Conservation (phyloP, 1,140 invertebrate species). For the Macrocentrus cingulum region DNA sequence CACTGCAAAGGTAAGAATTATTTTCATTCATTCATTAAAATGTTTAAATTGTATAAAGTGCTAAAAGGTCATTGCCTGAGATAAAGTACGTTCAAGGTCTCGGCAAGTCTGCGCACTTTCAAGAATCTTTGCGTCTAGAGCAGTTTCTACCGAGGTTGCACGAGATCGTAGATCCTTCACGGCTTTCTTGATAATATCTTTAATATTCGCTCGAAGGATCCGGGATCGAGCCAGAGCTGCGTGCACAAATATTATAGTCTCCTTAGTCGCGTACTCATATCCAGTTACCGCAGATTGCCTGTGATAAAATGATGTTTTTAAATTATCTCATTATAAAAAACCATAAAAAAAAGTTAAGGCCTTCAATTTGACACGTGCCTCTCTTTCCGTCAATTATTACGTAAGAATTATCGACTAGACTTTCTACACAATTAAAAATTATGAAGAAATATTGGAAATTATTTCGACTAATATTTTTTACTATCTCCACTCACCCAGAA, state of each 20-base stretch:
- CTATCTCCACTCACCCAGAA: too few species aligned
- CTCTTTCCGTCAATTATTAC: too few species aligned
- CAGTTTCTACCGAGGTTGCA: conserved; percentile 69
- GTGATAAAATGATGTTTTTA: conserved; percentile 18
- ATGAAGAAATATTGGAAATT: too few species aligned
- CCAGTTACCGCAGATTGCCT: conserved; percentile 67
- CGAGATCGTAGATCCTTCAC: conserved; percentile 71
- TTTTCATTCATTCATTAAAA: not conserved
- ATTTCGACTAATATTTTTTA: too few species aligned
- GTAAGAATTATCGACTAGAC: too few species aligned
- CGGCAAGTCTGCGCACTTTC: conserved; percentile 66
- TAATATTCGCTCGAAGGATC: conserved; percentile 63
- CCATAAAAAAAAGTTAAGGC: conserved; percentile 7
- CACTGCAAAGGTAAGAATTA: conserved; percentile 49
- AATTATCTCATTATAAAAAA: too few species aligned
- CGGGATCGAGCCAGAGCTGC: conserved; percentile 64
- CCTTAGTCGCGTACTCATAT: conserved; percentile 70
- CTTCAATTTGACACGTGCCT: too few species aligned
- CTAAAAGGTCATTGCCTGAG: conserved; percentile 47
- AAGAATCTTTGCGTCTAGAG: conserved; percentile 65
- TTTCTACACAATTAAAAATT: too few species aligned
- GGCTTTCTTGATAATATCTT: conserved; percentile 65
- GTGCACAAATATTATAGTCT: conserved; percentile 66
- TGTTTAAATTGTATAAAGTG: not conserved
- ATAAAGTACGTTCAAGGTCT: conserved; percentile 66